Evolutionary conservation across 1,140 invertebrate species (phyloP).

Genomic region (Trichonephila clavata): DNA sequence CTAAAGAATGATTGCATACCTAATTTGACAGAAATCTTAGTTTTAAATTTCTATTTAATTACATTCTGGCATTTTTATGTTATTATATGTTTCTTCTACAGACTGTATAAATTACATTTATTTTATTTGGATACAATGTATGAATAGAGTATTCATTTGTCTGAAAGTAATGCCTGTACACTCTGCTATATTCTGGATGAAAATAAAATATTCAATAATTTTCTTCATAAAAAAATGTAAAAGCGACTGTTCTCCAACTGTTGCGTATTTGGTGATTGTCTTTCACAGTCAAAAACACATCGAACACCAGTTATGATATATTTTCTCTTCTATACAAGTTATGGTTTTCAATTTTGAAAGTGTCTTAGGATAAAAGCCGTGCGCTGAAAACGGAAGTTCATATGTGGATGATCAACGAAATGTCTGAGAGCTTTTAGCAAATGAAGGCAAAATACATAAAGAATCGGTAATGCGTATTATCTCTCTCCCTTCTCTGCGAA

Average conservation of each 20-base stretch:
- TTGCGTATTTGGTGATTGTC: background rate
- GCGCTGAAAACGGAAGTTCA: background rate
- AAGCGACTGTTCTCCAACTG: background rate
- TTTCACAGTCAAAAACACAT: background rate
- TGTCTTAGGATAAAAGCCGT: slow-evolving; percentile 8
- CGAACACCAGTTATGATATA: background rate
- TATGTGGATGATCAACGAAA: slow-evolving; percentile 3
- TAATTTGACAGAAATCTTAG: too few species aligned
- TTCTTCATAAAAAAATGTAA: background rate
- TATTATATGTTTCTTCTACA: too few species aligned
- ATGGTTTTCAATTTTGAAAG: slow-evolving; percentile 31
- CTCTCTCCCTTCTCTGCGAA: background rate
- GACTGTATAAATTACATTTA: too few species aligned
- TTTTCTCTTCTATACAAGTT: background rate
- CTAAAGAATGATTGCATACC: too few species aligned
- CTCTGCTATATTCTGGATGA: background rate
- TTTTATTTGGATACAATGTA: too few species aligned
- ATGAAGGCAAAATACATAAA: slow-evolving; percentile 45
- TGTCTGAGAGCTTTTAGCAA: slow-evolving; percentile 36
- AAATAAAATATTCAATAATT: background rate
- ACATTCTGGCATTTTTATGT: too few species aligned
- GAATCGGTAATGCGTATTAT: slow-evolving; percentile 43
- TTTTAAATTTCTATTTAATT: too few species aligned
- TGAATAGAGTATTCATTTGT: too few species aligned
- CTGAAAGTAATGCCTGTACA: too few species aligned